A percentile compares a stretch with the other conserved stretches of the same genome.
Conservation (phyloP, 2,888 invertebrate species). For the Torymus tubicola region DNA sequence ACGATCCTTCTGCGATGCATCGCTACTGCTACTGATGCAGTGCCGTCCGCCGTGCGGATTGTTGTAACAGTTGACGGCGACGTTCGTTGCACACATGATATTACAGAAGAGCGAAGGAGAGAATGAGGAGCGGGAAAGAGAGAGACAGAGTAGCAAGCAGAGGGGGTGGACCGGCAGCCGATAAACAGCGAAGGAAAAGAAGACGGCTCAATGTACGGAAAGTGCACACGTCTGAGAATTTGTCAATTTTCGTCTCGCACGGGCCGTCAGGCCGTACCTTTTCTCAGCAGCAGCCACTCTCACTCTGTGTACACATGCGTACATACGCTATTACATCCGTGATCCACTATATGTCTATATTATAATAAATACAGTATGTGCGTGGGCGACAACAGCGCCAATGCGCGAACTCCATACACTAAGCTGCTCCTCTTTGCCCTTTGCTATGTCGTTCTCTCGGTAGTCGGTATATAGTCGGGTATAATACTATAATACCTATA, state of each 20-base stretch:
- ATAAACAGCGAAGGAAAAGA: slow-evolving; percentile 48
- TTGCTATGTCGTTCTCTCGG: no score
- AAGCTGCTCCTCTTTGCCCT: no score
- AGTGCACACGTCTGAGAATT: not conserved
- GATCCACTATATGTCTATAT: not conserved
- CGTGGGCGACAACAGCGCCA: no score
- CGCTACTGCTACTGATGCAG: not conserved
- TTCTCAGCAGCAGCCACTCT: not conserved
- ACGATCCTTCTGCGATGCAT: not conserved
- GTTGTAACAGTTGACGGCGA: not conserved
- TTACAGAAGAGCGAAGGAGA: not conserved
- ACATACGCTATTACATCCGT: not conserved
- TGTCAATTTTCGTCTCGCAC: slow-evolving; percentile 24
- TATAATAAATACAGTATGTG: no score
- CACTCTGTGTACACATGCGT: not conserved
- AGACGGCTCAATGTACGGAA: not conserved
- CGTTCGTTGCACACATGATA: slow-evolving; percentile 15
- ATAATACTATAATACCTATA: no score
- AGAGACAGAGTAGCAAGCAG: not conserved
- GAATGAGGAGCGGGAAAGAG: not conserved
- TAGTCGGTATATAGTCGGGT: no score
- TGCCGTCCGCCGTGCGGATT: not conserved
- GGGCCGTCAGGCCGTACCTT: no score
- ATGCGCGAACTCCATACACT: no score
- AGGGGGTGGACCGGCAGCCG: slow-evolving; percentile 48